Conservation (phyloP, 35 echinoderm and acorn worm species). For the Apostichopus parvimensis region DNA sequence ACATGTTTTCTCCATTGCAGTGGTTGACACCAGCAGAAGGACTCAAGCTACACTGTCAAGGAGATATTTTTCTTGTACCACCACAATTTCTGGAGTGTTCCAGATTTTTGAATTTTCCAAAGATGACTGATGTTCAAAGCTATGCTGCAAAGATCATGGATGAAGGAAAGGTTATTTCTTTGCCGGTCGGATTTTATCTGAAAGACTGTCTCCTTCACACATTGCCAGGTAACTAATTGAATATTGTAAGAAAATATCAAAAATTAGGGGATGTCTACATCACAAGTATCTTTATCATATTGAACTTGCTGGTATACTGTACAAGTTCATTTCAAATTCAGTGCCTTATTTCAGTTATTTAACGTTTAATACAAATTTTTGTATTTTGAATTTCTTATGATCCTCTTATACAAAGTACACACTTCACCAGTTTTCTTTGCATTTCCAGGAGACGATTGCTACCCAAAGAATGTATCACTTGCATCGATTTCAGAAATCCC, state of each 20-base stretch:
- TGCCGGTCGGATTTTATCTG: background rate
- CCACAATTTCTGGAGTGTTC: slow-evolving; percentile 8
- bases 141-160: slow-evolving; percentile 28
- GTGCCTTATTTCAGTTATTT: too few species aligned
- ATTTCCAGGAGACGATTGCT: slow-evolving; percentile 32
- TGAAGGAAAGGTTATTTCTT: background rate
- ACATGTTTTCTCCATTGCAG: slow-evolving; percentile 16
- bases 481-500: slow-evolving; percentile 27
- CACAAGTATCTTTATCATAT: too few species aligned
- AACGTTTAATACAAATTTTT: too few species aligned
- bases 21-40: slow-evolving; percentile 41
- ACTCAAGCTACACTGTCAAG: background rate
- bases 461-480: background rate
- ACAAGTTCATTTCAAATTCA: too few species aligned
- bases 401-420: too few species aligned
- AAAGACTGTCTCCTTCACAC: slow-evolving; percentile 2
- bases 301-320: too few species aligned
- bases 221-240: background rate
- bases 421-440: background rate
- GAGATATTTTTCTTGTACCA: background rate
- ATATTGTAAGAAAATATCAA: background rate
- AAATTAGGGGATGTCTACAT: background rate
- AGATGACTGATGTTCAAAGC: background rate
- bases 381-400: too few species aligned
- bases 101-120: slow-evolving; percentile 6